Conservation (phyloP, 2,797 vertebrate species). For the Urophycis tenuis region DNA sequence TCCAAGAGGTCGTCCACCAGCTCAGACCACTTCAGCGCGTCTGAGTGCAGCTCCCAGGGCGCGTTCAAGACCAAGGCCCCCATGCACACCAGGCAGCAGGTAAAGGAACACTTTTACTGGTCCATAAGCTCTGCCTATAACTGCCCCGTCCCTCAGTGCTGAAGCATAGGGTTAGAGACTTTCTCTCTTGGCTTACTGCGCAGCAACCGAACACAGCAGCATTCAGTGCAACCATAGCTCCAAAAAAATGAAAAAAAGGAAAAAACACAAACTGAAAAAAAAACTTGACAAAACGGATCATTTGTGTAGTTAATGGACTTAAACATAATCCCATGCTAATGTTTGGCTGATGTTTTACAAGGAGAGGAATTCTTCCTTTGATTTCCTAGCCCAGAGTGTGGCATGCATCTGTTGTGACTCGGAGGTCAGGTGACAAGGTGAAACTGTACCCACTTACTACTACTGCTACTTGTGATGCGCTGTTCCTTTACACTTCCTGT, state of each 20-base stretch:
- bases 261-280: conserved; percentile 31
- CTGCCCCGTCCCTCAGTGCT: conserved; percentile 97
- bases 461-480: neutral
- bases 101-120: conserved; percentile 99
- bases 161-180: conserved; percentile 76
- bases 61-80: conserved; percentile 99
- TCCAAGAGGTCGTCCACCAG: conserved; percentile 99
- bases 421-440: conserved; percentile 22
- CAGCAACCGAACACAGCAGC: conserved; percentile 51
- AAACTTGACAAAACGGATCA: conserved; percentile 45
- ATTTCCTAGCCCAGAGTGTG: conserved; percentile 60
- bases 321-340: conserved; percentile 43
- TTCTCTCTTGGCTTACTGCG: conserved; percentile 54
- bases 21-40: conserved; percentile 99
- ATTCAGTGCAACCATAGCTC: conserved; percentile 48
- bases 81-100: conserved; percentile 99
- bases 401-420: conserved; percentile 45
- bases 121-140: conserved; percentile 99
- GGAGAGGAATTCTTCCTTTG: conserved; percentile 58
- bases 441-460: neutral
- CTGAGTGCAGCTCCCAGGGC: conserved; percentile 99
- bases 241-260: conserved; percentile 43
- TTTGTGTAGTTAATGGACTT: conserved; percentile 58
- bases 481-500: conserved; percentile 38
- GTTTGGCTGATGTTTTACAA: conserved; percentile 54